Evolutionary conservation across 2,888 invertebrate species (phyloP).

Genomic region (Spodoptera exigua): DNA sequence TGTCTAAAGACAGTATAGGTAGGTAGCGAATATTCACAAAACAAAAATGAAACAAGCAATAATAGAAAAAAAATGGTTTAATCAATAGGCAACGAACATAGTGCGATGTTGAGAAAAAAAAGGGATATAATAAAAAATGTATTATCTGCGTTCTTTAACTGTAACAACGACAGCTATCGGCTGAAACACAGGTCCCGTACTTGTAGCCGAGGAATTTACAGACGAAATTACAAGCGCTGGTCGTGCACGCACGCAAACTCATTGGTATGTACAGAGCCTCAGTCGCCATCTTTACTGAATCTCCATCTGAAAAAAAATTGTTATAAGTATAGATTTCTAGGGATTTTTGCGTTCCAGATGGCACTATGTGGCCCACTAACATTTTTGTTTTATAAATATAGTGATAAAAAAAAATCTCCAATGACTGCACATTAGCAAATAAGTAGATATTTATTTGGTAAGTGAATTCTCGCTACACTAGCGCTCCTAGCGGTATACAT

Average conservation of each 20-base stretch:
- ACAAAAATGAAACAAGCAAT: conserved; percentile 7
- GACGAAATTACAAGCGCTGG: conserved; percentile 26
- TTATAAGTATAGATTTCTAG: not conserved
- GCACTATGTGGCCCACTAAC: too few species aligned
- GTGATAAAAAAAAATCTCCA: too few species aligned
- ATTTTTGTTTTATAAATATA: too few species aligned
- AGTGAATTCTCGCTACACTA: too few species aligned
- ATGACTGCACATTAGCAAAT: too few species aligned
- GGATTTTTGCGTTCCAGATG: too few species aligned
- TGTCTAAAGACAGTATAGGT: too few species aligned
- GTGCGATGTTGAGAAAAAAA: conserved; percentile 1
- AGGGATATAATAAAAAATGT: not conserved
- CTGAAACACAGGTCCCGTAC: conserved; percentile 31
- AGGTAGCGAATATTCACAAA: not conserved
- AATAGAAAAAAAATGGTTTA: not conserved
- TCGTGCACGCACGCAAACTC: conserved; percentile 23
- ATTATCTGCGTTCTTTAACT: conserved; percentile 3
- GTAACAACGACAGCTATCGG: conserved; percentile 31
- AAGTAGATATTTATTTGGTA: too few species aligned
- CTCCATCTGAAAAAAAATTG: conserved; percentile 19
- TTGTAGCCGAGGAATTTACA: conserved; percentile 44
- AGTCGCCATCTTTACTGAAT: conserved; percentile 9
- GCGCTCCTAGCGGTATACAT: too few species aligned
- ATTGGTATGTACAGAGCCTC: conserved; percentile 40
- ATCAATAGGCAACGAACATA: not conserved